These are phyloP conservation scores for Phymastichus coffea DNA, from an alignment of 1,140 invertebrate species.

Conservation along the genomic window DNA sequence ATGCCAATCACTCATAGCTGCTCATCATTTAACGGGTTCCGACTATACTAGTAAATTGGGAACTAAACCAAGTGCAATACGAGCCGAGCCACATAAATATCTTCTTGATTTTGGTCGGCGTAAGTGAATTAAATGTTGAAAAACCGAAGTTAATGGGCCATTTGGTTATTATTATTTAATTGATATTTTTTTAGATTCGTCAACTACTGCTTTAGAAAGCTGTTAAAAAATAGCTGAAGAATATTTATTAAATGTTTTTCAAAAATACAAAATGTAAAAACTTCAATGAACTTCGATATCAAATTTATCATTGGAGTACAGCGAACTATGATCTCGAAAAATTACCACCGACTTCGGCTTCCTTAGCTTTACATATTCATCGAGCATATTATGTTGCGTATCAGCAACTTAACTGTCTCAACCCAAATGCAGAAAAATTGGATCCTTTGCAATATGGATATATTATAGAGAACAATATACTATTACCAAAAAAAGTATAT, in stretches of 20 bases:
- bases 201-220: too few species aligned
- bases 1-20: neutral
- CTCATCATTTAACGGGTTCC: neutral
- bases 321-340: neutral
- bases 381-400: neutral
- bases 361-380: neutral
- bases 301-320: neutral
- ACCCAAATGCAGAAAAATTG: neutral
- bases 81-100: neutral
- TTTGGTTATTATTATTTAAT: too few species aligned
- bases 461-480: neutral
- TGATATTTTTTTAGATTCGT: too few species aligned
- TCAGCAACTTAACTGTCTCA: neutral
- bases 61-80: neutral
- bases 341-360: neutral
- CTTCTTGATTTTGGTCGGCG: neutral
- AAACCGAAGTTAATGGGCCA: too few species aligned
- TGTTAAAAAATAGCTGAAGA: neutral
- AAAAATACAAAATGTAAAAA: neutral
- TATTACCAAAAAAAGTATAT: neutral
- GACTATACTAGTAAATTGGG: slow-evolving; percentile 3
- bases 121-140: neutral
- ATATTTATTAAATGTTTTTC: neutral
- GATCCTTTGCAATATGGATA: neutral
- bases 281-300: neutral